These are phyloP conservation scores for Acanthosepion pharaonis DNA, from an alignment of 2,888 invertebrate species.

Conservation along the genomic window DNA sequence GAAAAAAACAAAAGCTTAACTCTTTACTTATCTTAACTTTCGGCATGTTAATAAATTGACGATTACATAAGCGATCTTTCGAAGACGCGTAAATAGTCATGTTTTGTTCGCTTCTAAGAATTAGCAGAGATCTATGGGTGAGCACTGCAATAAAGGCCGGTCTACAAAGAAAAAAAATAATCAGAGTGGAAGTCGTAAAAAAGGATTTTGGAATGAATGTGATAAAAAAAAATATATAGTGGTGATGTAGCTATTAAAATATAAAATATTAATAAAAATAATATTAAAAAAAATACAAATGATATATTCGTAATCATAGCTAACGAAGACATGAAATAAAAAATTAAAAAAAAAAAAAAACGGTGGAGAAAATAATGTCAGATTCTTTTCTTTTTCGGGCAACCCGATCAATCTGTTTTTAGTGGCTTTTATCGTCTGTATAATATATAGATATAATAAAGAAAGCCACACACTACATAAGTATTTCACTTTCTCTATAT, in stretches of 20 bases:
- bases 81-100: no score
- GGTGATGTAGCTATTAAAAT: background rate
- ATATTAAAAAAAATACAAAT: background rate
- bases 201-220: background rate
- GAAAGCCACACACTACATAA: background rate
- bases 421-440: conserved; percentile 13
- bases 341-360: background rate
- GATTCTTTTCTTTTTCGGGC: background rate
- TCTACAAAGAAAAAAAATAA: background rate
- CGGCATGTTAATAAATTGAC: no score
- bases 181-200: background rate
- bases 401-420: background rate
- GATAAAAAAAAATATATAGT: background rate
- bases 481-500: background rate
- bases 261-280: background rate
- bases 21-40: no score
- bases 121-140: background rate
- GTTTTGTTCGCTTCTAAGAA: no score
- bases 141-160: background rate
- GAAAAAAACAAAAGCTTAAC: no score
- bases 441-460: conserved; percentile 1
- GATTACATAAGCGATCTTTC: no score
- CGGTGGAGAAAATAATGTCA: background rate
- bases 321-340: background rate
- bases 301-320: background rate